Conservation (phyloP, 2,797 vertebrate species). For the Acipenser ruthenus region DNA sequence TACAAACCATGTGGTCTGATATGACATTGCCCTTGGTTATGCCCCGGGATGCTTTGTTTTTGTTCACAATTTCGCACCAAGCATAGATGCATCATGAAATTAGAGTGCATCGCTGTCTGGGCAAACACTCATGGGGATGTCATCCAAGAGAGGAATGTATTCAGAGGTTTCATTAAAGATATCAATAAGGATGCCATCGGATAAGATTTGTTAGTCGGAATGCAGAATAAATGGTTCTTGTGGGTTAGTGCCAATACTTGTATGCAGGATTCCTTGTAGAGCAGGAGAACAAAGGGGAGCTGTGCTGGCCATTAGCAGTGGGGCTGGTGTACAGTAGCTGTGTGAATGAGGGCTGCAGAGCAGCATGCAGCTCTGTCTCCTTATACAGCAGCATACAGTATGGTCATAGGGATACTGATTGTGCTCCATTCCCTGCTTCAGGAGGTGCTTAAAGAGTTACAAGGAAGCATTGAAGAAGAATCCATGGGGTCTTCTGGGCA, state of each 20-base stretch:
- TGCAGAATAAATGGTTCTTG: not conserved
- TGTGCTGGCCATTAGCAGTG: not conserved
- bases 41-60: not conserved
- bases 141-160: constrained; percentile 21
- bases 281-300: constrained; percentile 2
- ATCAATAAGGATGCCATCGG: too few species aligned
- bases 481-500: constrained; percentile 76
- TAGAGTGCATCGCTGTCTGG: not conserved
- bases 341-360: constrained; percentile 10
- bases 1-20: not conserved
- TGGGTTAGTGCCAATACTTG: constrained; percentile 14
- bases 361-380: not conserved
- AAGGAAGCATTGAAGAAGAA: constrained; percentile 94
- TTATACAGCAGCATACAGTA: constrained; percentile 13
- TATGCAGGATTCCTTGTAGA: not conserved
- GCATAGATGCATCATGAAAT: not conserved
- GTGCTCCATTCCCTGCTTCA: constrained; percentile 42
- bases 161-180: not conserved
- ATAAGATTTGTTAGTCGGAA: constrained; percentile 5
- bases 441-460: constrained; percentile 96
- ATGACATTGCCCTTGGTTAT: too few species aligned
- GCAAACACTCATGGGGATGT: not conserved
- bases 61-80: not conserved
- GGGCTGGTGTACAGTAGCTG: not conserved
- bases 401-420: constrained; percentile 26